A percentile compares a stretch with the other conserved stretches of the same genome.
Conservation (phyloP, 2,888 invertebrate genomes). For the Parnassius orleans region DNA sequence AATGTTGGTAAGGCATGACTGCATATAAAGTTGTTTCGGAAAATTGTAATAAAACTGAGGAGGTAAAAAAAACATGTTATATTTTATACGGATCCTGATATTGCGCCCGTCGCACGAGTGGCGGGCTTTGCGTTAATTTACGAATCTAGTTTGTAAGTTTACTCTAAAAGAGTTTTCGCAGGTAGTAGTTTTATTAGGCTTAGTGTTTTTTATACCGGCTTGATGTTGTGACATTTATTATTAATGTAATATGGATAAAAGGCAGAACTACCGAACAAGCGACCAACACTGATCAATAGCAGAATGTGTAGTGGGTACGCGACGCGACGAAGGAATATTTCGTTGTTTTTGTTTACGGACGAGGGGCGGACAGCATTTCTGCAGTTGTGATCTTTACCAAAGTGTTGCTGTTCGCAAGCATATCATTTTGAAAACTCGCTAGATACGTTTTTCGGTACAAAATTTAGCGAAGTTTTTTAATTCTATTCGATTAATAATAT, state of each 20-base stretch:
- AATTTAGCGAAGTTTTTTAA: constrained; percentile 72
- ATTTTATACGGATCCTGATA: constrained; percentile 74
- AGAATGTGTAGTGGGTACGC: constrained; percentile 75
- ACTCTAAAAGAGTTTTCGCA: constrained; percentile 80
- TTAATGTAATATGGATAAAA: constrained; percentile 68
- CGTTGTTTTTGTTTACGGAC: constrained; percentile 52
- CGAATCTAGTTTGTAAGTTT: constrained; percentile 74
- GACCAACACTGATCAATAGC: constrained; percentile 70
- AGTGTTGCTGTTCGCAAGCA: constrained; percentile 77
- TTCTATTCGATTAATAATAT: constrained; percentile 70
- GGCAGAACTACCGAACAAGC: constrained; percentile 65
- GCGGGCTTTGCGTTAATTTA: constrained; percentile 70
- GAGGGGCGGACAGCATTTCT: constrained; percentile 56
- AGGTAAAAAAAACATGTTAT: constrained; percentile 71
- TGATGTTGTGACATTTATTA: constrained; percentile 81
- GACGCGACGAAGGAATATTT: constrained; percentile 41
- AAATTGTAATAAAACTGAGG: constrained; percentile 77
- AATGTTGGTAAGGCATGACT: constrained; percentile 68
- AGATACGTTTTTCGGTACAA: constrained; percentile 74
- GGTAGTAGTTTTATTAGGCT: constrained; percentile 80
- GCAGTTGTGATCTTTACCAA: constrained; percentile 68
- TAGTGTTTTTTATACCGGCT: constrained; percentile 82
- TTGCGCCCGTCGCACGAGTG: constrained; percentile 47
- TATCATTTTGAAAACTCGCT: constrained; percentile 76
- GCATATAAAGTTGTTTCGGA: constrained; percentile 77